These are phyloP conservation scores for Chascanopsetta lugubris DNA, from an alignment of 2,113 vertebrate species.

Conservation along the genomic window DNA sequence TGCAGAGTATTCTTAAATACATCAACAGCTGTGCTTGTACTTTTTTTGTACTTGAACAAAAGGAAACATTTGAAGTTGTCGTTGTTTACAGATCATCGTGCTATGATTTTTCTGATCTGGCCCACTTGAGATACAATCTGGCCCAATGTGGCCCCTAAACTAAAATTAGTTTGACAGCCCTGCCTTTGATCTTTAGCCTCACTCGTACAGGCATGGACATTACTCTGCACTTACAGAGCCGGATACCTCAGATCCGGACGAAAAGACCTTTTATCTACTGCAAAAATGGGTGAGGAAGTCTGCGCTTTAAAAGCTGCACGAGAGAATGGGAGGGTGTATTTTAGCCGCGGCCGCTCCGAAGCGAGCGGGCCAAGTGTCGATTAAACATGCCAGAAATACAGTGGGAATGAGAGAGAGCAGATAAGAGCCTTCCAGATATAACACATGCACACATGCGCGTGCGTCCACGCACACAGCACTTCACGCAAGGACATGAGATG, in stretches of 20 bases:
- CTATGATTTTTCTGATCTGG: no score
- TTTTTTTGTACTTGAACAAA: no score
- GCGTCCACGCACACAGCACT: slow-evolving; percentile 8
- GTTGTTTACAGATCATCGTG: no score
- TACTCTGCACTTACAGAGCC: slow-evolving; percentile 43
- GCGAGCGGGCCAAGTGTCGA: slow-evolving; percentile 63
- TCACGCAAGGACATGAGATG: slow-evolving; percentile 48
- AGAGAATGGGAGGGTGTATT: slow-evolving; percentile 39
- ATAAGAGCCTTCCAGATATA: slow-evolving; percentile 63
- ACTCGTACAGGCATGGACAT: slow-evolving; percentile 38
- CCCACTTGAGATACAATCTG: no score
- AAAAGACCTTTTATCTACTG: slow-evolving; percentile 54
- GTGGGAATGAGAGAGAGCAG: slow-evolving; percentile 47
- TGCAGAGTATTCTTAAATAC: no score
- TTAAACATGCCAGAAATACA: slow-evolving; percentile 56
- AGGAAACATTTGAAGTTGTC: no score
- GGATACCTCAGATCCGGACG: slow-evolving; percentile 41
- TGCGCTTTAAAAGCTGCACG: slow-evolving; percentile 32
- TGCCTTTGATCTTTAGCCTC: no score
- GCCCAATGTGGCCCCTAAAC: no score
- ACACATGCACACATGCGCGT: slow-evolving; percentile 5
- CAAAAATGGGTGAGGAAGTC: slow-evolving; percentile 34
- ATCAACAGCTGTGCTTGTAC: no score
- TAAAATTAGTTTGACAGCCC: no score
- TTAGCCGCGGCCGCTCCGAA: slow-evolving; percentile 27